A percentile compares a stretch with the other conserved stretches of the same genome.
These are phyloP conservation scores for Spinus pinus DNA, from an alignment of 2,797 vertebrate genomes.

Conservation along the genomic window DNA sequence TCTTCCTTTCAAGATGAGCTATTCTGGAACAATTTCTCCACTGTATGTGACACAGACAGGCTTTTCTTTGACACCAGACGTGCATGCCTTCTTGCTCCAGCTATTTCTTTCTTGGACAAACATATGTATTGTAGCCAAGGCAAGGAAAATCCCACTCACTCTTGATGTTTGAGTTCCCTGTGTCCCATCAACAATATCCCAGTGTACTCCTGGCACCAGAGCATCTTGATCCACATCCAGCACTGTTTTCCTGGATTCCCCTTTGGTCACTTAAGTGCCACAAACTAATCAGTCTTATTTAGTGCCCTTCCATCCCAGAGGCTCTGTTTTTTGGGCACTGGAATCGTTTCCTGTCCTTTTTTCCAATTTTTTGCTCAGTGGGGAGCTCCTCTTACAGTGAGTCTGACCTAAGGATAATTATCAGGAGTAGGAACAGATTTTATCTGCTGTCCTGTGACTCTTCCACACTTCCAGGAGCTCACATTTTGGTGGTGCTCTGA, in stretches of 20 bases:
- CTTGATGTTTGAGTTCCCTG: constrained; percentile 70
- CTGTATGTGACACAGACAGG: constrained; percentile 73
- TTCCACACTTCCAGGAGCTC: not conserved
- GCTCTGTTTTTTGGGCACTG: constrained; percentile 8
- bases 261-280: constrained; percentile 61
- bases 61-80: constrained; percentile 78
- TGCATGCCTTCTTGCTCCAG: constrained; percentile 77
- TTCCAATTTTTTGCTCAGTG: not conserved
- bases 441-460: not conserved
- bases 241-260: constrained; percentile 62
- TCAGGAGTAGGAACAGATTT: not conserved
- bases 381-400: not conserved
- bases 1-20: constrained; percentile 72
- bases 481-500: not conserved
- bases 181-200: constrained; percentile 72
- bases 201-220: constrained; percentile 60
- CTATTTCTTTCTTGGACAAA: constrained; percentile 81
- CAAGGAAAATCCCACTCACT: constrained; percentile 76
- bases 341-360: constrained; percentile 31
- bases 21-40: constrained; percentile 72
- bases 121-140: constrained; percentile 79
- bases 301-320: constrained; percentile 55
- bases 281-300: constrained; percentile 42
- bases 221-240: constrained; percentile 48
- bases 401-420: not conserved